These are phyloP conservation scores for Paguma larvata DNA, from an alignment of 2,797 vertebrate species.

Conservation along the genomic window DNA sequence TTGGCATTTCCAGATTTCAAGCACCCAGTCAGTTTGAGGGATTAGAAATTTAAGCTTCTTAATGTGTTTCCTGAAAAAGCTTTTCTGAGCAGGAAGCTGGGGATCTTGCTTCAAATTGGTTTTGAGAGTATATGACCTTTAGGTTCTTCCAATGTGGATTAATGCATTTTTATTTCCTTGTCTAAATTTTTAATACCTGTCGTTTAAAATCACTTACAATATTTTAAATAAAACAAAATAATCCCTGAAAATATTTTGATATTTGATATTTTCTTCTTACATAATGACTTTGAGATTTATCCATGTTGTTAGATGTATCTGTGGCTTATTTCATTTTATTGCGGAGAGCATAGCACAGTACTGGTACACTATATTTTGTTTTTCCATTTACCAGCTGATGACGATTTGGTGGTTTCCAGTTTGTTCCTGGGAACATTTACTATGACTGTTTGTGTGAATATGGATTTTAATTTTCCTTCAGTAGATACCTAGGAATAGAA, in stretches of 20 bases:
- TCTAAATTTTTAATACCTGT: background rate
- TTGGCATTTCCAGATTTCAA: constrained; percentile 68
- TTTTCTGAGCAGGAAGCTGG: constrained; percentile 23
- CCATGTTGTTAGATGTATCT: background rate
- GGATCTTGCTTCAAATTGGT: background rate
- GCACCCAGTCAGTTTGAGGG: constrained; percentile 51
- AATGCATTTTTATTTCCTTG: background rate
- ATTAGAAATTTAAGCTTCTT: constrained; percentile 77
- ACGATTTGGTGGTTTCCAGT: background rate
- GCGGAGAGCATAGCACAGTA: background rate
- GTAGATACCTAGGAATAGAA: background rate
- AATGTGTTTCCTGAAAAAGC: constrained; percentile 65
- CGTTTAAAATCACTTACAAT: background rate
- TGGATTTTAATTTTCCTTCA: background rate
- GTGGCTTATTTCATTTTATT: background rate
- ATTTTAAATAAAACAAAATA: constrained; percentile 12
- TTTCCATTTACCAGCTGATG: background rate
- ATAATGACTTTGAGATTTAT: background rate
- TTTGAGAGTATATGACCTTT: background rate
- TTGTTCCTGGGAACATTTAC: background rate
- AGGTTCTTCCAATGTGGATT: background rate
- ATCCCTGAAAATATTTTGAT: background rate
- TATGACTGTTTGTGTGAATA: background rate
- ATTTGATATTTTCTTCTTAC: background rate
- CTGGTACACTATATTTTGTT: background rate